Evolutionary conservation across 2,797 vertebrate species (phyloP).

Genomic region (Poeciliopsis paucimaculata): DNA sequence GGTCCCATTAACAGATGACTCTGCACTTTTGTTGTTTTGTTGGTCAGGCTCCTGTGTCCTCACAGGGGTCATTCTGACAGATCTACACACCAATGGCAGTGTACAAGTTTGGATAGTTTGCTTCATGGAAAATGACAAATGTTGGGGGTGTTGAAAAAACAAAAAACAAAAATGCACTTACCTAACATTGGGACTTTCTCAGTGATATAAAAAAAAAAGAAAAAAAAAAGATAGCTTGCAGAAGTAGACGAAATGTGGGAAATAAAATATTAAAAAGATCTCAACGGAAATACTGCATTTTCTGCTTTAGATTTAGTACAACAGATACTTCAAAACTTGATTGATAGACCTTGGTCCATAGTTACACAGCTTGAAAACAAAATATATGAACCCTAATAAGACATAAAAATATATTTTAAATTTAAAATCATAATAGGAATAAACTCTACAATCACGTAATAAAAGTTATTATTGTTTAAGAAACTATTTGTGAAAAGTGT

Average conservation of each 20-base stretch:
- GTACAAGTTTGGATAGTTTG: constrained; percentile 9
- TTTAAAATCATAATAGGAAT: background rate
- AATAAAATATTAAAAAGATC: background rate
- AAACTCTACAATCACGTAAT: background rate
- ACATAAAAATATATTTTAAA: background rate
- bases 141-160: background rate
- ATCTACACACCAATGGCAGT: constrained; percentile 44
- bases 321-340: background rate
- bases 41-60: constrained; percentile 42
- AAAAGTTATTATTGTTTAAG: background rate
- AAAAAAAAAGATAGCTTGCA: background rate
- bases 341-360: background rate
- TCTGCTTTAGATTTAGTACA: background rate
- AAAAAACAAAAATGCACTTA: background rate
- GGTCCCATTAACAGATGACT: constrained; percentile 71
- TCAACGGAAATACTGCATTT: background rate
- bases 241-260: background rate
- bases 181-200: background rate
- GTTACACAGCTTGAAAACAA: background rate
- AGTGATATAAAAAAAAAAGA: background rate
- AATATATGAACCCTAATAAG: background rate
- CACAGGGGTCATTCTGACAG: constrained; percentile 47
- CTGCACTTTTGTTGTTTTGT: constrained; percentile 72
- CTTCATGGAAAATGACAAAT: constrained; percentile 1
- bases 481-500: background rate